Conservation (phyloP, 30 jellyfish, hydroid and myxozoan genomes). For the Pelagia noctiluca region DNA sequence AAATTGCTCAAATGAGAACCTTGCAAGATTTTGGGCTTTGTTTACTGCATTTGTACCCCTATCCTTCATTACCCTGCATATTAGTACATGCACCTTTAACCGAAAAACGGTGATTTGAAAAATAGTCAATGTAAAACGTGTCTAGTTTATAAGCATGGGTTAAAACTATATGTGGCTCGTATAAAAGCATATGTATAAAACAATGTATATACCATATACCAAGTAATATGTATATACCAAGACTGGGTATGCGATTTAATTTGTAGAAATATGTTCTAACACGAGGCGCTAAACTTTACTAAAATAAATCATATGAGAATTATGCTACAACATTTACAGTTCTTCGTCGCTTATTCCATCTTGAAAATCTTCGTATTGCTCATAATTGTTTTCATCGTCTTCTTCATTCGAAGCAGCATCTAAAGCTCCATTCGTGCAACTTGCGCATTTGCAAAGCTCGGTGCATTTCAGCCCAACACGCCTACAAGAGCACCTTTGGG, state of each 20-base stretch:
- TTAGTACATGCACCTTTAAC: slow-evolving; percentile 3
- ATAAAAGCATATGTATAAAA: background rate
- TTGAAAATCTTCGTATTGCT: slow-evolving; percentile 39
- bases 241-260: slow-evolving; percentile 5
- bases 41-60: slow-evolving; percentile 5
- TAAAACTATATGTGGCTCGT: slow-evolving; percentile 3
- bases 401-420: slow-evolving; percentile 6
- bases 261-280: slow-evolving; percentile 1
- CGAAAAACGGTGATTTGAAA: background rate
- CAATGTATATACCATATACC: no score
- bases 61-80: slow-evolving; percentile 5
- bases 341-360: slow-evolving; percentile 6
- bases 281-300: slow-evolving; percentile 2
- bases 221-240: background rate
- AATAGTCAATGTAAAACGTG: background rate
- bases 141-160: slow-evolving; percentile 1
- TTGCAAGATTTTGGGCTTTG: slow-evolving; percentile 5
- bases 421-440: slow-evolving; percentile 1
- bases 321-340: slow-evolving; percentile 2
- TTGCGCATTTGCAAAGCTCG: slow-evolving; percentile 25
- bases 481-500: slow-evolving; percentile 32
- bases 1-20: slow-evolving; percentile 1
- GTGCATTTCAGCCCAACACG: slow-evolving; percentile 34
- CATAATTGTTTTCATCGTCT: slow-evolving; percentile 31
- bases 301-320: background rate